Evolutionary conservation across 1,140 invertebrate species (phyloP).

Genomic region (Teleogryllus occipitalis): DNA sequence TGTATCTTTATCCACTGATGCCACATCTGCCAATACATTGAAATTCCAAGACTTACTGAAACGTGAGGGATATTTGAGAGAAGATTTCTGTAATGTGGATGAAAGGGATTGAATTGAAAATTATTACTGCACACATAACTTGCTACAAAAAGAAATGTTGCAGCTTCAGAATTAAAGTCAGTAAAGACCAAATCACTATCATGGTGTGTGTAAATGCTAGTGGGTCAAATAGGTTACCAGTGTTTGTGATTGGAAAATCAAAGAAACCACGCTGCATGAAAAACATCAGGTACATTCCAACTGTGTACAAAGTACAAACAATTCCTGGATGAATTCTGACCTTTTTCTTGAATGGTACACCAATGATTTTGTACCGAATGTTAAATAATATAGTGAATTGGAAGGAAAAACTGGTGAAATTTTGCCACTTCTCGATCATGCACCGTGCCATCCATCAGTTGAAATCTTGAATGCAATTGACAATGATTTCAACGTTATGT

Average conservation of each 20-base stretch:
- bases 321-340: slow-evolving; percentile 9
- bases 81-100: slow-evolving; percentile 19
- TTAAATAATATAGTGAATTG: too few species aligned
- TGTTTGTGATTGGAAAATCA: slow-evolving; percentile 13
- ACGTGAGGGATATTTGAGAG: slow-evolving; percentile 16
- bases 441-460: too few species aligned
- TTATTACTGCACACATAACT: slow-evolving; percentile 3
- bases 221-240: not conserved
- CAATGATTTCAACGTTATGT: slow-evolving; percentile 21
- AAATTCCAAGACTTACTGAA: slow-evolving; percentile 13
- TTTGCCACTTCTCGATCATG: slow-evolving; percentile 3
- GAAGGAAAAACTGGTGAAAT: too few species aligned
- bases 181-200: slow-evolving; percentile 7
- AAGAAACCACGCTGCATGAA: slow-evolving; percentile 2
- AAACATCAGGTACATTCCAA: slow-evolving; percentile 2
- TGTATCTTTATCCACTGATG: not conserved
- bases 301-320: slow-evolving; percentile 12
- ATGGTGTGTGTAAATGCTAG: slow-evolving; percentile 12
- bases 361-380: too few species aligned
- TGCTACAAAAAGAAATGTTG: slow-evolving; percentile 2
- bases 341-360: slow-evolving; percentile 13
- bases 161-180: slow-evolving; percentile 10
- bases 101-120: slow-evolving; percentile 20
- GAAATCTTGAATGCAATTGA: slow-evolving; percentile 12
- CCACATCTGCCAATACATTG: not conserved